phyloP scores from a whole-genome alignment of 2,797 vertebrate species.

The Rhinogobio ventralis region DNA sequence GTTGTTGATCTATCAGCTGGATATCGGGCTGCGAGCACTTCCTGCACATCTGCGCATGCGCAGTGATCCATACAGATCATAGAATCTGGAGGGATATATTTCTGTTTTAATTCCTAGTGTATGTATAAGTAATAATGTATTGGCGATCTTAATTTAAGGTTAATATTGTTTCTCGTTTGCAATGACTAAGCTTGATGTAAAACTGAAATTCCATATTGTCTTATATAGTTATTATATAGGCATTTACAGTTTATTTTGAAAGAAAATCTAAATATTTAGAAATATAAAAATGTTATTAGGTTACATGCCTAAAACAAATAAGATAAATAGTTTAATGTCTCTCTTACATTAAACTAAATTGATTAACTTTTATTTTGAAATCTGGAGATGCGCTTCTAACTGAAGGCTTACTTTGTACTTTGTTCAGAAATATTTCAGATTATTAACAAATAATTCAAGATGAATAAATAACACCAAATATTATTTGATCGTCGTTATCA shows the following conservation, averaged over 20 bases:
- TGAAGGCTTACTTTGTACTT: too few relatives aligned
- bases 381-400: background rate
- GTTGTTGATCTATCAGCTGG: constrained; percentile 81
- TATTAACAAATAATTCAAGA: background rate
- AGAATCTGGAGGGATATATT: background rate
- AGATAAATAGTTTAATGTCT: background rate
- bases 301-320: background rate
- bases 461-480: background rate
- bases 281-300: too few relatives aligned
- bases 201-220: background rate
- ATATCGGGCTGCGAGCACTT: constrained; percentile 69
- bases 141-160: background rate
- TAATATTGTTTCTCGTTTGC: background rate
- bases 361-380: background rate
- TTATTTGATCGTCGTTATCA: background rate
- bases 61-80: constrained; percentile 29
- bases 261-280: background rate
- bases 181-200: background rate
- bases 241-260: background rate
- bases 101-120: background rate
- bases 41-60: constrained; percentile 76
- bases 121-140: background rate
- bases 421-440: background rate
- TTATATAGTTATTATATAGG: background rate
- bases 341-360: background rate